Conservation (phyloP, 92 coral and sea anemone genomes). For the Ricordea florida region DNA sequence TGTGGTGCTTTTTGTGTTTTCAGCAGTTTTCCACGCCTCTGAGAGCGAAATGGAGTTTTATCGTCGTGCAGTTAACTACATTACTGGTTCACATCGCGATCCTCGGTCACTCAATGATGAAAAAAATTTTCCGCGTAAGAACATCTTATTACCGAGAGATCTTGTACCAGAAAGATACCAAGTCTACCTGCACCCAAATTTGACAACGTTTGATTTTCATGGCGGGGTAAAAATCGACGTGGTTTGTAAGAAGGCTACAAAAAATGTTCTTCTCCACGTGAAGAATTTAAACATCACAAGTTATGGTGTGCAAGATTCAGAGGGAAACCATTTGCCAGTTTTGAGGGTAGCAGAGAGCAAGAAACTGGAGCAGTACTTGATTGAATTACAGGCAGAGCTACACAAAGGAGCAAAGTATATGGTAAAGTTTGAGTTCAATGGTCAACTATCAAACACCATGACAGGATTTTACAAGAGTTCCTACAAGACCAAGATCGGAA, state of each 20-base stretch:
- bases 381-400: conserved; percentile 65
- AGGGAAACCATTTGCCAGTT: conserved; percentile 56
- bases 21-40: conserved; percentile 73
- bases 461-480: conserved; percentile 97
- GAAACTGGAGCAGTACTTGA: conserved; percentile 78
- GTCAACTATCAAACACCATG: conserved; percentile 78
- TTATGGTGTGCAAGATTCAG: conserved; percentile 54
- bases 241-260: conserved; percentile 55
- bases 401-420: conserved; percentile 62
- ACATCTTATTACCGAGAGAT: conserved; percentile 74
- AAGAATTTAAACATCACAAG: conserved; percentile 62
- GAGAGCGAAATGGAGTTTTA: conserved; percentile 77
- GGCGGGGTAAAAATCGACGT: conserved; percentile 79
- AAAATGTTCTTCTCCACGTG: conserved; percentile 70
- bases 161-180: conserved; percentile 74
- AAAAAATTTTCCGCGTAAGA: conserved; percentile 60
- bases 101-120: conserved; percentile 45
- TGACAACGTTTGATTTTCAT: conserved; percentile 65
- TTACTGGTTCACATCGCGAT: conserved; percentile 55
- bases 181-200: conserved; percentile 73
- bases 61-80: conserved; percentile 73
- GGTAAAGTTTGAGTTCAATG: conserved; percentile 67
- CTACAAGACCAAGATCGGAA: conserved; percentile 85
- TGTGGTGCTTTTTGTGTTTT: conserved; percentile 63
- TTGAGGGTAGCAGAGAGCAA: conserved; percentile 60